phyloP scores from a whole-genome alignment of 2,797 vertebrate genomes.

The Alcedo quadribrachys region DNA sequence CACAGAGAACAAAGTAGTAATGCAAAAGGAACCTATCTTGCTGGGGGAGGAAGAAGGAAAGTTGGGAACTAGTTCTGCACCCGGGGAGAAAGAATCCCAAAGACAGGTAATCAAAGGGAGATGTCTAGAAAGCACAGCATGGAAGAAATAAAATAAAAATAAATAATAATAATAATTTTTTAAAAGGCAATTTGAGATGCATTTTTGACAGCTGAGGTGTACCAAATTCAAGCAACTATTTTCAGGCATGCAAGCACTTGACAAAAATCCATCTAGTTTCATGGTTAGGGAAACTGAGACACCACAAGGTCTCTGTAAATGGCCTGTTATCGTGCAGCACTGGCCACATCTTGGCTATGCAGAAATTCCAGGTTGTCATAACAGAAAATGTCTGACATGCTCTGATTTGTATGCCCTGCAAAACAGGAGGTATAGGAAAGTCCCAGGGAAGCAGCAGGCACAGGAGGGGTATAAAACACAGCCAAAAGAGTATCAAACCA shows the following conservation, averaged over 20 bases:
- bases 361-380: not conserved
- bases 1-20: slow-evolving; percentile 63
- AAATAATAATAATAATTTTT: not conserved
- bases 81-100: not conserved
- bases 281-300: not conserved
- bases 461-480: not conserved
- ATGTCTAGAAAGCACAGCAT: not conserved
- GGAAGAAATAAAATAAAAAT: too few species aligned
- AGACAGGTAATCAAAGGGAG: not conserved
- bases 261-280: not conserved
- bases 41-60: slow-evolving; percentile 32
- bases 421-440: not conserved
- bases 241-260: not conserved
- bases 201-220: not conserved
- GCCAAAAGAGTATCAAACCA: not conserved
- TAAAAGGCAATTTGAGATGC: not conserved
- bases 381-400: not conserved
- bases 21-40: slow-evolving; percentile 41
- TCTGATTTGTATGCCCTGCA: not conserved
- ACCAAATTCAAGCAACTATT: not conserved
- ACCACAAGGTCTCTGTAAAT: not conserved
- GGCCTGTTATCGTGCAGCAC: not conserved
- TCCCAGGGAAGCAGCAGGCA: not conserved
- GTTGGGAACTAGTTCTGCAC: not conserved
- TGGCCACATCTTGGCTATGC: not conserved